Base-by-base conservation (phyloP, 1,140 invertebrate species). In the Atta texana region DNA sequence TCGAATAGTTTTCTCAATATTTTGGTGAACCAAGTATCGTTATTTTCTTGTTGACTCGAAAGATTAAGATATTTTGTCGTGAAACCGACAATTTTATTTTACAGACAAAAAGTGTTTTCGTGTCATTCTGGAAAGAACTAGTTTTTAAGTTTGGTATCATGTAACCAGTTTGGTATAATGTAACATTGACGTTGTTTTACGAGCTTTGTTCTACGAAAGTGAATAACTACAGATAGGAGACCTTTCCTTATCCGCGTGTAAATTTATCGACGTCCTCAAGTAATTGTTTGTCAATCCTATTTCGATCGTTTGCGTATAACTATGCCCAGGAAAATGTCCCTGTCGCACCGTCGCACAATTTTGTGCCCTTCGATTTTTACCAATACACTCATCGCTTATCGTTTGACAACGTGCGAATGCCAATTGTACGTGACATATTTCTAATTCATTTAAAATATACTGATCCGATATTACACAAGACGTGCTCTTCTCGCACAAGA, bases 231-330 rank as follows among this genome's bases (percentile, higher is more conserved):
- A 87, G 64, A 71, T 64, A 74, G 31, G 8, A 12, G 10, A 51
- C 55, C 24, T 61, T 81, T 53, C 66, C 71, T 81, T 84, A 78
- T 86, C 84, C 21, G 10, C 12, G 51, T 51, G 75, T 72, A 78
- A 88, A 88, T 87, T 88, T 80, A n/a, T 51, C 55, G n/a, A 61
- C 10, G 57, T 31, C 55, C n/a, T 82, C 57, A 34, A 1, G 39
- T 44, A 14, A 51, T 16, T 51, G 3, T 4, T 7, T 51, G 31
- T 53, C 69, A 24, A 7, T 78, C 31, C n/a, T 28, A 5, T 39
- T 66, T 24, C n/a, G 7, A 53, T 44, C 21, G 44, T 74, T 74
- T 21, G 18, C 44, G 16, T 39, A 31, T 8, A 21, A 53, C 18
- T 18, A 44, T 44, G 12, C 18, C 6, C 10, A 31, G 24, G 16